A percentile compares a stretch with the other conserved stretches of the same genome.
These are phyloP conservation scores for Nannospalax galili DNA, from an alignment of 2,113 vertebrate species.

Conservation along the genomic window DNA sequence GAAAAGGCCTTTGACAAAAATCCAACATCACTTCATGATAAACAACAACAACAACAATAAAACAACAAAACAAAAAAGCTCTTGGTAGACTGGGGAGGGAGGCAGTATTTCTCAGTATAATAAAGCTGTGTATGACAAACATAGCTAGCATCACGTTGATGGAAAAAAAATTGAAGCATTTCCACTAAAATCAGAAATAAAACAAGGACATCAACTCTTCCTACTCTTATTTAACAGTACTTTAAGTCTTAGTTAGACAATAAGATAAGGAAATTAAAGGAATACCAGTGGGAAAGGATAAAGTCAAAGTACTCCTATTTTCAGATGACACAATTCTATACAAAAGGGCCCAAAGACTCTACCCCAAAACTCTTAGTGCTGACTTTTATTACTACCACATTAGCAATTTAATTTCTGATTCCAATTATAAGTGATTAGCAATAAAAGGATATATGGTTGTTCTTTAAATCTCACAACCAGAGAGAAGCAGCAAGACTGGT, in stretches of 20 bases:
- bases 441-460: not conserved
- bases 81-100: not conserved
- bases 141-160: not conserved
- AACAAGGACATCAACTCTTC: not conserved
- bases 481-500: not conserved
- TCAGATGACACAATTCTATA: no score
- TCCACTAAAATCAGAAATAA: not conserved
- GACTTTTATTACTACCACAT: not conserved
- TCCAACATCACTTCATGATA: not conserved
- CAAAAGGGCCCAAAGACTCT: not conserved
- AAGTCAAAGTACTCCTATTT: no score
- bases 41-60: no score
- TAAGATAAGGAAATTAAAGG: not conserved
- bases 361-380: not conserved
- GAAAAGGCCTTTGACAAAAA: not conserved
- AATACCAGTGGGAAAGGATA: not conserved
- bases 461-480: not conserved
- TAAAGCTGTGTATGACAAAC: not conserved
- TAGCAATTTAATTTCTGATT: not conserved
- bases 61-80: no score
- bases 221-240: not conserved
- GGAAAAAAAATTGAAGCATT: no score
- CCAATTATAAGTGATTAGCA: not conserved
- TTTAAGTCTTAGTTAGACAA: not conserved
- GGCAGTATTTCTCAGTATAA: not conserved